Evolutionary conservation across 2,888 invertebrate genomes (phyloP).

Genomic region (Geophilus truncorum): DNA sequence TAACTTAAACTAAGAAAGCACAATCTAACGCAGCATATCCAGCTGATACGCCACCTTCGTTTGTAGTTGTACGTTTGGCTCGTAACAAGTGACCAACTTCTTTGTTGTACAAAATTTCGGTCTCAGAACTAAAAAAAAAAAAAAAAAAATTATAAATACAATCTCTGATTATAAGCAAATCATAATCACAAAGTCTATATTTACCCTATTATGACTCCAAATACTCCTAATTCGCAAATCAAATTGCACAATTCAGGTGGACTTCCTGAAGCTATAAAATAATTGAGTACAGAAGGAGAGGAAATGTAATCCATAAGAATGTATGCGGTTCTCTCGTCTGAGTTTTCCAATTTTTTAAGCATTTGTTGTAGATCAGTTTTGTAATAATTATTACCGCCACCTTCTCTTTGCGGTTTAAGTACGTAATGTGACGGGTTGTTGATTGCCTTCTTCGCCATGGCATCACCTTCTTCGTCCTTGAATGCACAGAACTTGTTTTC

Average conservation of each 20-base stretch:
- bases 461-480: conserved; percentile 66
- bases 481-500: too few relatives aligned
- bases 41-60: conserved; percentile 92
- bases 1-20: conserved; percentile 30
- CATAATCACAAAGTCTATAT: conserved; percentile 39
- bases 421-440: conserved; percentile 77
- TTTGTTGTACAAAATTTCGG: conserved; percentile 62
- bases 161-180: too few relatives aligned
- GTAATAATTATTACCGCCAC: conserved; percentile 93
- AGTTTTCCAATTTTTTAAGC: conserved; percentile 56
- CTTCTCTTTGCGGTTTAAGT: conserved; percentile 93
- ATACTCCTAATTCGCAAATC: conserved; percentile 93
- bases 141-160: too few relatives aligned
- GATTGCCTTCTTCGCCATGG: conserved; percentile 72
- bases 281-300: conserved; percentile 72
- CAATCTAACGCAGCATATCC: conserved; percentile 84
- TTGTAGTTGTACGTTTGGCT: conserved; percentile 73
- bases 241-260: conserved; percentile 56
- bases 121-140: conserved; percentile 56
- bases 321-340: conserved; percentile 76
- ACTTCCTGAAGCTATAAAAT: conserved; percentile 65
- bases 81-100: conserved; percentile 87
- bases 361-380: conserved; percentile 66
- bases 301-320: conserved; percentile 90
- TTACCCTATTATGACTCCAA: conserved; percentile 86